Evolutionary conservation across 2,888 invertebrate species (phyloP), one percentile per base, ranked within the genome.

Genomic region (Pherbina coryleti): DNA sequence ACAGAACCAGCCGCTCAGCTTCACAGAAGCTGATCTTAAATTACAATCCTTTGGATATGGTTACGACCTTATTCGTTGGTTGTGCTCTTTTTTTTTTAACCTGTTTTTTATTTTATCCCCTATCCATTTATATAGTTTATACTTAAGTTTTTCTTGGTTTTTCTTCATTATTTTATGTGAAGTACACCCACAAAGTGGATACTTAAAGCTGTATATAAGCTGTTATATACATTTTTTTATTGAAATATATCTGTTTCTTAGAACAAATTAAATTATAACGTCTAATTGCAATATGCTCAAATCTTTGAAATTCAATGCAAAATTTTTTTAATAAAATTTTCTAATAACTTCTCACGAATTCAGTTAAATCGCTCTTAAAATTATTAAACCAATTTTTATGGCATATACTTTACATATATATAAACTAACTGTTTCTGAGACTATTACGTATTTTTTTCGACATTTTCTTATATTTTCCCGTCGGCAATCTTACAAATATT

Each of bases 41-140:
- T 69, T 49, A 69, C 62, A 55, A 44, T 7, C 25, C 17, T 34
- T 64, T 71, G 71, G 49, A 53, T 73, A 66, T 64, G 67, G 67
- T 67, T 51, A 73, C 64, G 14, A 34, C 51, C 70, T 66, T 51
- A 76, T 79, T 80, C 78, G 80, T 80, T 77, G 79, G 81, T 73
- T 79, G 80, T 66, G 75, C 79, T 80, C 79, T 76, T 79, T 74
- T 78, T 80, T 80, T 81, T 78, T 79, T 77, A 71, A 78, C 74
- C 75, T 69, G 28, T 44, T 78, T 78, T 66, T 28, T 17, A 67
- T 77, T 76, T 64, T 67, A 60, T 19, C 57, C 60, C 66, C 77
- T 57, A 31, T 55, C 72, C 64, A 49, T 34, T 79, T 76, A 51
- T 79, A 28, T 74, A 17, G n/a, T n/a, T n/a, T n/a, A 34, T 44